Evolutionary conservation across 2,888 invertebrate species (phyloP), one percentile per base, ranked within the genome.

Genomic region (Baccha elongata): DNA sequence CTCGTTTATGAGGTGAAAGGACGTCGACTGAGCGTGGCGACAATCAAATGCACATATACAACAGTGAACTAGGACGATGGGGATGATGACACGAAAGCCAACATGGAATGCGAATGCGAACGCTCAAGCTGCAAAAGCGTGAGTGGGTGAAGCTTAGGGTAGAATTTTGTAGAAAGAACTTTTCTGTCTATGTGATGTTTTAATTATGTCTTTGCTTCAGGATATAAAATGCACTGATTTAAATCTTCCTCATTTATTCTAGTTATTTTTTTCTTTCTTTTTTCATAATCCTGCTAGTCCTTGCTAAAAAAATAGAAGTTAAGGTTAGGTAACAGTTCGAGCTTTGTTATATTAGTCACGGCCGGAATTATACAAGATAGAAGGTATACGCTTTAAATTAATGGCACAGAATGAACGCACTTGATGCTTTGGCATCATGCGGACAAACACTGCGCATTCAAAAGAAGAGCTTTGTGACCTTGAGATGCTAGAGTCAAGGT

Each of bases 181-280:
- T 11, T 15, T 35, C 48, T 32, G 44, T 65, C 44, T 58, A 65
- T 71, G 71, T 46, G 65, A 76, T 81, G 65, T 76, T 67, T 81
- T 81, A 81, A 76, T 81, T 81, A 81, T 76, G 76, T 67, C 71
- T 76, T 44, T 65, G 71, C 81, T 65, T 67, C 71, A 15, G 65
- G 81, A 76, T 58, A 81, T 81, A 64, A 81, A 71, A 76, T 81
- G 76, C 81, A 76, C 65, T 76, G 81, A 67, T 76, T 76, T 76
- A 19, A 60, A 21, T 62, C 44, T 37, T 35, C 46, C 35, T 35
- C 26, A n/a, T 69, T 58, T 21, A 35, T 58, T 64, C 21, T 48
- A 21, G 21, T 64, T 19, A 42, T n/a, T n/a, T n/a, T n/a, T n/a
- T n/a, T 32, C 46, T 26, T 13, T 52, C 3, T 29, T 13, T 17